A percentile compares a stretch with the other conserved stretches of the same genome.
These are phyloP conservation scores for Xenopus tropicalis DNA, from an alignment of 2,113 vertebrate genomes.

Conservation along the genomic window DNA sequence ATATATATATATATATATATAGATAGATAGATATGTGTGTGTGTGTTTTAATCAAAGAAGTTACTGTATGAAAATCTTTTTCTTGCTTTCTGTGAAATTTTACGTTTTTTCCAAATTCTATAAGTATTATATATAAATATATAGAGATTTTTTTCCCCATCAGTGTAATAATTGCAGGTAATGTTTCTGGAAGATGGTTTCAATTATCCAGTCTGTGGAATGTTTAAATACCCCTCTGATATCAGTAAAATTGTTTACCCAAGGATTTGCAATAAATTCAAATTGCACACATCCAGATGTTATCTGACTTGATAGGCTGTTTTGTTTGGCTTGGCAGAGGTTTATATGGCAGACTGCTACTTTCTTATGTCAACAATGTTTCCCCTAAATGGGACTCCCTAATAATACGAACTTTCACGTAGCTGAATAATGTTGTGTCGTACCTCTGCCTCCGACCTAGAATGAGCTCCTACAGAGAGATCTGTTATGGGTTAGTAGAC, in stretches of 20 bases:
- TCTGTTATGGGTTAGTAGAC: too few species aligned
- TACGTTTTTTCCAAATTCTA: constrained; percentile 42
- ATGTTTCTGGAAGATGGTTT: constrained; percentile 63
- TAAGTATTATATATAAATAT: background rate
- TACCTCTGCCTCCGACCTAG: background rate
- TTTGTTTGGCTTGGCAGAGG: constrained; percentile 48
- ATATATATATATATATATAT: too few species aligned
- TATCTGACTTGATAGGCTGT: constrained; percentile 58
- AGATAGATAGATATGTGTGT: too few species aligned
- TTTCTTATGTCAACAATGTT: constrained; percentile 50
- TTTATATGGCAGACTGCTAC: constrained; percentile 52
- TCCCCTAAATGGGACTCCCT: constrained; percentile 42
- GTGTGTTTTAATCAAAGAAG: too few species aligned
- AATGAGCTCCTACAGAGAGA: background rate
- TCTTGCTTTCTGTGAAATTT: constrained; percentile 12
- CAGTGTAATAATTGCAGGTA: constrained; percentile 55
- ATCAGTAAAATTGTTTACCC: constrained; percentile 66
- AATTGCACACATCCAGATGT: constrained; percentile 69
- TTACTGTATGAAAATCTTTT: background rate
- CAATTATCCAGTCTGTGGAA: constrained; percentile 66
- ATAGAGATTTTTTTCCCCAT: constrained; percentile 50
- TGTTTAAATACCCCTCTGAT: constrained; percentile 66
- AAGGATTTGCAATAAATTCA: constrained; percentile 67
- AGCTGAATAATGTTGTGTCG: constrained; percentile 21
- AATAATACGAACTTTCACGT: constrained; percentile 31